Evolutionary conservation across 2,888 invertebrate genomes (phyloP), one percentile per base, ranked within the genome.

Genomic region (Plemyria rubiginata): DNA sequence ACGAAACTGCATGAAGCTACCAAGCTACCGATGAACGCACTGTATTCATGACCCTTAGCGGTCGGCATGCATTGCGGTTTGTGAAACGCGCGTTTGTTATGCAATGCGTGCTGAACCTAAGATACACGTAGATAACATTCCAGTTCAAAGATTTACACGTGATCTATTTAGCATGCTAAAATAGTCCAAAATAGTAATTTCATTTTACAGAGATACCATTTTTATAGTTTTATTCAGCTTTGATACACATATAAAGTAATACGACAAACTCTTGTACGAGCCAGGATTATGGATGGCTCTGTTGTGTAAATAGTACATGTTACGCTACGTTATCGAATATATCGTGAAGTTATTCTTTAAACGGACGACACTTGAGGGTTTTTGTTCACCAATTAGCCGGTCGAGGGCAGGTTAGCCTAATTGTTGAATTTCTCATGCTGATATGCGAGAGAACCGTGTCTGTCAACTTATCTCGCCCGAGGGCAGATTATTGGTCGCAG

Each of bases 1-100:
- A 64, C 48, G 59, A 64, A 40, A 59, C 54, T 40, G 63, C 63
- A 52, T 64, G 63, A 63, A 36, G 29, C 28, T 6, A 28, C 6
- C 9, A 63, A 36, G 29, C 28, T 6, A 28, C 6, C 9, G 40
- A 5, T 40, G 13, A 38, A 2, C 36, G 36, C 36, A 38, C 36
- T 38, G 6, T 32, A 38, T 38, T 38, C 2, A 38, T 38, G 11
- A 38, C 11, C 36, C 36, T 38, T 38, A 32, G 36, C 36, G 4
- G 36, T 38, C 4, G 11, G 36, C 36, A 38, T 38, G 36, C 36
- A 38, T 38, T 38, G 36, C 11, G 36, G 11, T 38, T 11, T 38
- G 36, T 32, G 11, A 38, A 11, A 38, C 36, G 11, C 11, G 9
- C 11, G 36, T 38, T 38, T 11, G 11, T 38, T 11, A 11, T 38